Evolutionary conservation across 2,113 vertebrate genomes (phyloP), one percentile per base, ranked within the genome.

Genomic region (Orthonyx spaldingii): DNA sequence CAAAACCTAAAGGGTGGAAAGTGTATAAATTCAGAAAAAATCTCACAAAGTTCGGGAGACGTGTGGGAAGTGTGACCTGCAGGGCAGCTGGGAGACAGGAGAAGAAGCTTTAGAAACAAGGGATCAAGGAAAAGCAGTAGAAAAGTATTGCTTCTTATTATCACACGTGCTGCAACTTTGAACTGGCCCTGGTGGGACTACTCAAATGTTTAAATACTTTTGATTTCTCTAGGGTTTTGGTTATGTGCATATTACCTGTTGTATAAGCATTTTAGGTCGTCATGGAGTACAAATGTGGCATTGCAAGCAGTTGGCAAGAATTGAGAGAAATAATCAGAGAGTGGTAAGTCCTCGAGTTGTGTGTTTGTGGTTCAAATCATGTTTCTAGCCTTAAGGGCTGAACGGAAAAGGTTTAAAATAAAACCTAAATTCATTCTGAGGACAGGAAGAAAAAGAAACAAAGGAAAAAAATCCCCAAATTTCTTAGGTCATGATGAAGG

Each of bases 401-500:
- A 82, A 57, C 27, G 53, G 92, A 91, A 96, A 95, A 49, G 82
- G 49, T 69, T 79, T 60, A 33, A 85, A 95, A 91, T 68, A 90
- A 87, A 95, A 79, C 1, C 0, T 90, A 76, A 94, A 85, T 93
- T 57, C 50, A 32, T 75, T 93, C 66, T 87, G 49, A 91, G 85
- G 18, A 95, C 92, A 94, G 90, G 95, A 95, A 97, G 85, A 94
- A 80, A 89, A 83, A 21, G 75, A 90, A 96, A 97, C 90, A 93
- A 94, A 83, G 57, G 77, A 1, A 71, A 77, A 84, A 95, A 87
- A 49, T 78, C 81, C 87, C 87, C 8, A 2, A 23, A 85, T 95
- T 85, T 82, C 46, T 53, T 50, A 72, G 78, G 75, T 76, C 57
- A 61, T 20, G 27, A n/a, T 85, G 57, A 68, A 94, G 87, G 69